Conservation (phyloP, 2,113 vertebrate genomes). For the Mionectes macconnelli region DNA sequence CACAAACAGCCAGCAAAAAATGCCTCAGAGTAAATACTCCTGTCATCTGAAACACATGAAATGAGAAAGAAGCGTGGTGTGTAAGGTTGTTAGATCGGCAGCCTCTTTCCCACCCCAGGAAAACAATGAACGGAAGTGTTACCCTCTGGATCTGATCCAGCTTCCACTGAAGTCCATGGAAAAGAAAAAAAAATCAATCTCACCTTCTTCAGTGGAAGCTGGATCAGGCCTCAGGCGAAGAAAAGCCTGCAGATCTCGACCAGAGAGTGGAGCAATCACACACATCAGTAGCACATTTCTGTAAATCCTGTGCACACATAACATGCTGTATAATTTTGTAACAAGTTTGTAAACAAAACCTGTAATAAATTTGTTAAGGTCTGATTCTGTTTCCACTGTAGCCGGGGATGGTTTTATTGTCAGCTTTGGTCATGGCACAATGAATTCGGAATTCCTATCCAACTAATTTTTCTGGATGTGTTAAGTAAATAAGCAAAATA, state of each 20-base stretch:
- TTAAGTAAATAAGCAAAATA: slow-evolving; percentile 6
- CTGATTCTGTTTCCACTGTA: slow-evolving; percentile 17
- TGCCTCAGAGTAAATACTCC: neutral
- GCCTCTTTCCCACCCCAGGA: slow-evolving; percentile 14
- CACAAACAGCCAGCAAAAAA: neutral
- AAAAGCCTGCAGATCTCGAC: neutral
- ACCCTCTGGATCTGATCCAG: slow-evolving; percentile 23
- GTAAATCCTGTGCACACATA: slow-evolving; percentile 21
- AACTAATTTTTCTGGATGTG: neutral
- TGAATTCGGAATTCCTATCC: neutral
- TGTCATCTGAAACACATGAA: slow-evolving; percentile 23
- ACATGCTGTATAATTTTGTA: slow-evolving; percentile 65
- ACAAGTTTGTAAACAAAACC: slow-evolving; percentile 51
- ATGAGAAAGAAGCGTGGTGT: neutral
- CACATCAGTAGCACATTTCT: neutral
- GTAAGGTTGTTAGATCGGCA: neutral
- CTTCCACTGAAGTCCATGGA: neutral
- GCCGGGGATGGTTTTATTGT: neutral
- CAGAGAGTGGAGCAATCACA: neutral
- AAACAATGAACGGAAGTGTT: slow-evolving; percentile 53
- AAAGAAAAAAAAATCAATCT: neutral
- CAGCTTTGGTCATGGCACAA: neutral
- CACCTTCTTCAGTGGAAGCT: neutral
- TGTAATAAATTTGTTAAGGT: slow-evolving; percentile 61
- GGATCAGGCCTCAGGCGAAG: neutral